Percentiles rank a stretch among this genome's conserved stretches.
phyloP scores from a whole-genome alignment of 2,797 vertebrate genomes.

The Phrynocephalus forsythii region DNA sequence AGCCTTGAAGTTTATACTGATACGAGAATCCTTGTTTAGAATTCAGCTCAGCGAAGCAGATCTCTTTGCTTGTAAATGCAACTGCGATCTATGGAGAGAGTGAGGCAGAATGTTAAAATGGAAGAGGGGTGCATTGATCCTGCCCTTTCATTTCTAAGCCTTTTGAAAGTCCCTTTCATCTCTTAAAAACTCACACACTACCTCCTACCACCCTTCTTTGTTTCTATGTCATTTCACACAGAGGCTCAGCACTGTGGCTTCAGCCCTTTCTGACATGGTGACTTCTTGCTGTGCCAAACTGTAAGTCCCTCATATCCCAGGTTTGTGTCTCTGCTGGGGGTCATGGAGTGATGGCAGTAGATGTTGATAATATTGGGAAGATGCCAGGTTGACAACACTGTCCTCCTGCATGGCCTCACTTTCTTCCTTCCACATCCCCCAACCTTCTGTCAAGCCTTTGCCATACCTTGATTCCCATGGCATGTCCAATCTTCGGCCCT shows the following conservation, averaged over 20 bases:
- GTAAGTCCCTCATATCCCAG: no score
- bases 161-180: background rate
- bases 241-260: no score
- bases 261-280: no score
- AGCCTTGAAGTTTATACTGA: constrained; percentile 82
- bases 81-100: constrained; percentile 77
- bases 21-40: constrained; percentile 81
- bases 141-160: background rate
- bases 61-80: constrained; percentile 84
- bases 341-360: no score
- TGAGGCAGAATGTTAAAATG: background rate
- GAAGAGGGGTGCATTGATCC: background rate
- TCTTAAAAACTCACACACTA: background rate
- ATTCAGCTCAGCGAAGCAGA: constrained; percentile 86
- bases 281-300: no score
- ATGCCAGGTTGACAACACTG: no score
- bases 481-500: background rate
- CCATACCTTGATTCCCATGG: no score
- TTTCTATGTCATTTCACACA: background rate
- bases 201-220: background rate
- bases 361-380: no score
- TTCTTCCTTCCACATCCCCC: no score
- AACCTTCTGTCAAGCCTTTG: no score
- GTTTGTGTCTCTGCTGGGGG: no score
- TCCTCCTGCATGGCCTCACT: no score